Conservation (phyloP, 2,888 invertebrate species). For the Epistrophella euchroma region DNA sequence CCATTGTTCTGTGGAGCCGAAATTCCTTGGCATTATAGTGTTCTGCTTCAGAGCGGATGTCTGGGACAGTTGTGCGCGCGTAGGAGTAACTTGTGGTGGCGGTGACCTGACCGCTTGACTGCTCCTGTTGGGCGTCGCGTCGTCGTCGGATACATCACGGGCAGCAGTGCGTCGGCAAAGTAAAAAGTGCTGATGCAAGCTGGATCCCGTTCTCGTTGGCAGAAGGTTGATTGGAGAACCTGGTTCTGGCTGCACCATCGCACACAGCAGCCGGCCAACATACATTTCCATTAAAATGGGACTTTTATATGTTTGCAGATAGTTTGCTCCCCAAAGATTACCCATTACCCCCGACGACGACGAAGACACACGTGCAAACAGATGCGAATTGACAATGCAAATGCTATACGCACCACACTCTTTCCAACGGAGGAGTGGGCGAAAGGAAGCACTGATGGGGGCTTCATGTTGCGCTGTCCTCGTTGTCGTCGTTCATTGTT, state of each 20-base stretch:
- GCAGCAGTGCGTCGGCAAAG: slow-evolving; percentile 46
- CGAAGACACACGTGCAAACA: slow-evolving; percentile 70
- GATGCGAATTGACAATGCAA: slow-evolving; percentile 73
- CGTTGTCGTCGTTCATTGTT: slow-evolving; percentile 56
- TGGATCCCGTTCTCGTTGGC: slow-evolving; percentile 15
- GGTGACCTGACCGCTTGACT: slow-evolving; percentile 68
- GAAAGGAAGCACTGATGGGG: slow-evolving; percentile 35
- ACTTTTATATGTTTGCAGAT: slow-evolving; percentile 68
- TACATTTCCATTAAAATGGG: slow-evolving; percentile 75
- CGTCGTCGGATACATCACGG: slow-evolving; percentile 64
- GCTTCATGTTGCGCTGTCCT: slow-evolving; percentile 41
- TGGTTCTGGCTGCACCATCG: slow-evolving; percentile 32
- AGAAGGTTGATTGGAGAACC: slow-evolving; percentile 31
- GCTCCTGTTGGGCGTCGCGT: slow-evolving; percentile 23
- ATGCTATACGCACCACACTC: slow-evolving; percentile 48
- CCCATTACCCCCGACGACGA: slow-evolving; percentile 42
- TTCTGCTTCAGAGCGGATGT: slow-evolving; percentile 45
- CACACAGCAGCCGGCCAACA: slow-evolving; percentile 35
- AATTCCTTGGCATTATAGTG: slow-evolving; percentile 57
- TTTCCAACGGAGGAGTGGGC: slow-evolving; percentile 21
- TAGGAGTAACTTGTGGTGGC: slow-evolving; percentile 50
- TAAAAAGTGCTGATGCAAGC: slow-evolving; percentile 58
- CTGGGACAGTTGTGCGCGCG: slow-evolving; percentile 32
- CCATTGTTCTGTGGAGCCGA: slow-evolving; percentile 67
- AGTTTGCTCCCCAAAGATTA: slow-evolving; percentile 66